phyloP scores from a whole-genome alignment of 1,140 invertebrate species.

The Pemphigus obesinymphae region DNA sequence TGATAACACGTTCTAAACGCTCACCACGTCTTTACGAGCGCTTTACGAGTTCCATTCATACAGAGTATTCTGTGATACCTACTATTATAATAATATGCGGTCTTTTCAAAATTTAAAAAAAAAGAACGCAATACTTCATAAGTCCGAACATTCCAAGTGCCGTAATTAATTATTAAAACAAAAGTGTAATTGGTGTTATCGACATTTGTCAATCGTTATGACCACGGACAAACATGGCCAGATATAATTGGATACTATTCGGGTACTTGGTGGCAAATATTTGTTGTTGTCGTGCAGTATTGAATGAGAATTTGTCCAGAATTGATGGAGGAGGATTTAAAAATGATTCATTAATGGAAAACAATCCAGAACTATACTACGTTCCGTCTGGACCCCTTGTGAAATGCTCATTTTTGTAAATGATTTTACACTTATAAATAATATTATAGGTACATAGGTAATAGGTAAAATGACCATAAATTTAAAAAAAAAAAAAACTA shows the following conservation, averaged over 20 bases:
- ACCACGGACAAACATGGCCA: not conserved
- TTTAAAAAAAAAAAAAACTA: too few relatives aligned
- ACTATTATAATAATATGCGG: too few relatives aligned
- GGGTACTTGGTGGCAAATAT: not conserved
- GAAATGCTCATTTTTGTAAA: slow-evolving; percentile 44
- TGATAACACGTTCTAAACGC: too few relatives aligned
- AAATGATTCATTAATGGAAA: slow-evolving; percentile 7
- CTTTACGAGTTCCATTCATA: too few relatives aligned
- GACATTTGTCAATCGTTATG: not conserved
- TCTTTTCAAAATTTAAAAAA: too few relatives aligned
- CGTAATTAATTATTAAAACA: too few relatives aligned
- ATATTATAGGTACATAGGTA: not conserved
- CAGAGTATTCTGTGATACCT: too few relatives aligned
- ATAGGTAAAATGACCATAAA: not conserved
- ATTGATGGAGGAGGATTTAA: not conserved
- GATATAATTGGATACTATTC: not conserved
- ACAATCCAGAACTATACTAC: slow-evolving; percentile 20
- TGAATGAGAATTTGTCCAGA: not conserved
- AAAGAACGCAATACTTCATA: too few relatives aligned
- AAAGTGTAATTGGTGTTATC: too few relatives aligned
- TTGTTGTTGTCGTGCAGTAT: not conserved
- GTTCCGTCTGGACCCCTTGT: slow-evolving; percentile 44
- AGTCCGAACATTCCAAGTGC: too few relatives aligned
- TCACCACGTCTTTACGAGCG: too few relatives aligned
- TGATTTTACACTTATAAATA: not conserved